Evolutionary conservation across 1,140 invertebrate genomes (phyloP), one percentile per base, ranked within the genome.

Genomic region (Dysdera silvatica): DNA sequence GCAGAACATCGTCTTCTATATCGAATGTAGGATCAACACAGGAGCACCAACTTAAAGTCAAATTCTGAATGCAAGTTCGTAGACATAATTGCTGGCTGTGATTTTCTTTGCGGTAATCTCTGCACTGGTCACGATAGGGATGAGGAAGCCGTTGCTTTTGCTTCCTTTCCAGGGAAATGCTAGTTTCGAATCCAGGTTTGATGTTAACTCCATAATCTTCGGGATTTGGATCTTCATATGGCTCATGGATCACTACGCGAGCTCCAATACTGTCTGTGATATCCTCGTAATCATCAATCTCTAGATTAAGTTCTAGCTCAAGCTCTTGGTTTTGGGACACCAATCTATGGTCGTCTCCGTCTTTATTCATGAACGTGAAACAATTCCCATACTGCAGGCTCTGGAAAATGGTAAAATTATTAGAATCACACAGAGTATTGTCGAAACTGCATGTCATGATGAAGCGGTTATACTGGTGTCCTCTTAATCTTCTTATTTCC

Each of bases 171-270:
- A 77, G 51, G 2, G 70, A 71, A 10, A 77, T 66, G n/a, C 71
- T 73, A 7, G 73, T 74, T 24, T 70, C 66, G n/a, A 56, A 61
- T 2, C 73, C 76, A 0, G 76, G 74, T 3, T 73, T 56, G 3
- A 77, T 61, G 23, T 72, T 73, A 31, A 78, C 67, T 0, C 77
- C 77, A 20, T 74, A 69, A 37, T 76, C 74, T 60, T 76, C 75
- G 0, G 76, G 75, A 48, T 76, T 74, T 0, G 77, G 76, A 49
- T 71, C 69, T 7, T 68, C 63, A 14, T 70, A 68, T 20, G 72
- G 65, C 7, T 67, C 66, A 61, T 79, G 77, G 28, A 77, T 68
- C 4, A 75, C 49, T 10, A 79, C 70, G 32, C 74, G 59, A 2
- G 73, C 68, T 8, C 76, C 77, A 66, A 73, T 18, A 65, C 20